Evolutionary conservation across 2,888 invertebrate species (phyloP).

Genomic region (Dichetophora obliterata): DNA sequence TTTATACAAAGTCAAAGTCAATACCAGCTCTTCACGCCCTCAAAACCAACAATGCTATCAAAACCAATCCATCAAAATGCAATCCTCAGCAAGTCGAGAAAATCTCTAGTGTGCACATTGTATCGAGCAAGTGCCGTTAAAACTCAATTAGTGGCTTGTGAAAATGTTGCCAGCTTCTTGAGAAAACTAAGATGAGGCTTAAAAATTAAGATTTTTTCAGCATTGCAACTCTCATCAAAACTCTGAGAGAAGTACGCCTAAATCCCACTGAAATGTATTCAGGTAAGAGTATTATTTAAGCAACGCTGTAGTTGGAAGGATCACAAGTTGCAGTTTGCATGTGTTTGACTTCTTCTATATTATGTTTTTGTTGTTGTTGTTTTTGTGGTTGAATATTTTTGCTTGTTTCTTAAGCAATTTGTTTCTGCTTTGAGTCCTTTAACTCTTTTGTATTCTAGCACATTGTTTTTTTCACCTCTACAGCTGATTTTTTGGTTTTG

Average conservation of each 20-base stretch:
- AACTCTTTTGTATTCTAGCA: neutral
- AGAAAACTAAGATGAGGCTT: neutral
- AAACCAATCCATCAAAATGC: neutral
- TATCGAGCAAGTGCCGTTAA: conserved; percentile 27
- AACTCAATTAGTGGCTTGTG: conserved; percentile 21
- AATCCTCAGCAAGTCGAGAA: neutral
- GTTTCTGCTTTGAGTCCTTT: neutral
- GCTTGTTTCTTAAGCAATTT: neutral
- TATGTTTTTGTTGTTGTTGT: neutral
- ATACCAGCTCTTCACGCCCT: neutral
- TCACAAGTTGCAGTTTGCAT: neutral
- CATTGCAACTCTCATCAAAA: neutral
- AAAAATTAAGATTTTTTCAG: neutral
- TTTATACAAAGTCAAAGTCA: neutral
- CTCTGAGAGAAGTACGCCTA: neutral
- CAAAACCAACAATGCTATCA: neutral
- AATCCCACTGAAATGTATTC: neutral
- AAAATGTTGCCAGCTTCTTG: neutral
- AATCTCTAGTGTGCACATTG: neutral
- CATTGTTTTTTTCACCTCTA: neutral
- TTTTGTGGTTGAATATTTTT: neutral
- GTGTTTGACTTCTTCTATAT: neutral
- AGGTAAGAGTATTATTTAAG: neutral
- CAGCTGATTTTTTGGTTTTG: neutral
- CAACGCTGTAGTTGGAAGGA: too few species aligned